Conservation (phyloP, 2,113 vertebrate species). For the human region GRCh38 chr11:35003001-35003500, state of each 20-base stretch:
- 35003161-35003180: neutral
- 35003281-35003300: neutral
- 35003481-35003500: neutral
- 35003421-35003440: neutral
- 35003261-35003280: neutral
- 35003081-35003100: neutral
- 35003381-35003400: conserved; percentile 13
- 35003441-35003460: neutral
- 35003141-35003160: neutral
- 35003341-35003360: neutral
- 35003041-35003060: neutral
- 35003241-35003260: neutral
- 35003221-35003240: neutral
- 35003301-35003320: neutral
- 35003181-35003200: neutral
- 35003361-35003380: neutral
- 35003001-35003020: neutral
- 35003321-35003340: neutral
- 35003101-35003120: neutral
- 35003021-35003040: neutral
- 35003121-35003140: neutral
- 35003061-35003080: neutral
- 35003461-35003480: conserved; percentile 6
- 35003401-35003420: neutral
- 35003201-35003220: neutral